Percentiles rank a stretch among this genome's conserved stretches.
Evolutionary conservation across 2,797 vertebrate genomes (phyloP).

Genomic region (Chrosomus eos): DNA sequence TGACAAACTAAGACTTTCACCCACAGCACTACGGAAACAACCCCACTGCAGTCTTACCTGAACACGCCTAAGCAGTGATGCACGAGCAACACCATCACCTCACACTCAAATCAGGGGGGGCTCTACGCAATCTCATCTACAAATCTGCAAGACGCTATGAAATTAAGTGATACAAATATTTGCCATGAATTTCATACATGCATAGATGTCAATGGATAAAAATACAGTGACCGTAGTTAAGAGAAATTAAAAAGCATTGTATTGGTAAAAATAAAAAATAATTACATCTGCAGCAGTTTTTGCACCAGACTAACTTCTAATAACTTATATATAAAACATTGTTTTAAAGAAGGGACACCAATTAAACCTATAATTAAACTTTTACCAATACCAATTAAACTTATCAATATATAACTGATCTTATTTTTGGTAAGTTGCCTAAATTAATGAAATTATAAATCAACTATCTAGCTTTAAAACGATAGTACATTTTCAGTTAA

Average conservation of each 20-base stretch:
- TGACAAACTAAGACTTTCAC: slow-evolving; percentile 44
- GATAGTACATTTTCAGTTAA: background rate
- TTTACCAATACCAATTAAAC: no score
- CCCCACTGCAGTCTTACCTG: slow-evolving; percentile 16
- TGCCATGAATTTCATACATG: background rate
- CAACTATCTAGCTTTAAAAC: background rate
- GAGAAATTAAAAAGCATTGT: background rate
- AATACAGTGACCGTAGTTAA: background rate
- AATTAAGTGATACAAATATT: background rate
- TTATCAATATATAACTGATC: no score
- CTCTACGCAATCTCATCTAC: background rate
- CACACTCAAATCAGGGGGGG: background rate
- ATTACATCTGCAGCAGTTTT: background rate
- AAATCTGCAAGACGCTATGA: background rate
- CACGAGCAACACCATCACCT: slow-evolving; percentile 16
- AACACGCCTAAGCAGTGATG: slow-evolving; percentile 15
- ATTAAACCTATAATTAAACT: no score
- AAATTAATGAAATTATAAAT: background rate
- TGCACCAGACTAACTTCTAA: background rate
- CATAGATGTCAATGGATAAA: background rate
- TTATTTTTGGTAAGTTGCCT: background rate
- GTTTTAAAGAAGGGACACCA: no score
- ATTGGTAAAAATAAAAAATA: background rate
- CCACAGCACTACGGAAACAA: slow-evolving; percentile 49
- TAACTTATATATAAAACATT: no score